Conservation (phyloP, 2,113 vertebrate species). For the Nothobranchius furzeri region DNA sequence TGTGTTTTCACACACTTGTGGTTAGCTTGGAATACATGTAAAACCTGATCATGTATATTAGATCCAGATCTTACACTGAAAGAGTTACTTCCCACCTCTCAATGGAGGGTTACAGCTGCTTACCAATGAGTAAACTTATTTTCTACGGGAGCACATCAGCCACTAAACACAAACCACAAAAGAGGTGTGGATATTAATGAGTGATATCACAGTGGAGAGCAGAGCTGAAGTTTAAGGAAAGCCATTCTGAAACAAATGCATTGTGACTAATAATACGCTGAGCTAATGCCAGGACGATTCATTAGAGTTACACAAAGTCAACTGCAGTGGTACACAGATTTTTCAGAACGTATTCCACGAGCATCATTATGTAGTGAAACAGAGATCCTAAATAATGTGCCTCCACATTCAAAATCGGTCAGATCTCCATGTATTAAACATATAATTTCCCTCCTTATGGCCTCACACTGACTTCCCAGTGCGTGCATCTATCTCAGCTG, state of each 20-base stretch:
- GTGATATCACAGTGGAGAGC: background rate
- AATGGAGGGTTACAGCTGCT: background rate
- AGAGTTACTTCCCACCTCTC: background rate
- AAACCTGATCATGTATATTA: too few relatives aligned
- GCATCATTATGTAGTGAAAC: conserved; percentile 34
- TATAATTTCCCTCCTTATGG: conserved; percentile 28
- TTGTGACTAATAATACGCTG: conserved; percentile 36
- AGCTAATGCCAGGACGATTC: conserved; percentile 41
- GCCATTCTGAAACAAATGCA: conserved; percentile 28
- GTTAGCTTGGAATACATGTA: too few relatives aligned
- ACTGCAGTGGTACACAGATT: background rate
- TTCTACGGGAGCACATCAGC: too few relatives aligned
- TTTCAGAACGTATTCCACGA: conserved; percentile 7
- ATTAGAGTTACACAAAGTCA: conserved; percentile 44
- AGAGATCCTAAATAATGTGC: conserved; percentile 44
- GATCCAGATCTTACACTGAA: too few relatives aligned
- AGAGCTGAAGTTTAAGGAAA: background rate
- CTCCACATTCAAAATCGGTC: conserved; percentile 41
- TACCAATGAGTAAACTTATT: background rate
- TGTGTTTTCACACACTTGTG: too few relatives aligned
- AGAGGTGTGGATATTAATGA: background rate
- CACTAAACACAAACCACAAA: background rate
- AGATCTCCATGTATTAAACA: conserved; percentile 61
- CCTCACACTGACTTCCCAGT: conserved; percentile 3
- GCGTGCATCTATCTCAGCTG: conserved; percentile 56